Conservation (phyloP, 2,888 invertebrate species). For the Oxyteleia sp. region DNA sequence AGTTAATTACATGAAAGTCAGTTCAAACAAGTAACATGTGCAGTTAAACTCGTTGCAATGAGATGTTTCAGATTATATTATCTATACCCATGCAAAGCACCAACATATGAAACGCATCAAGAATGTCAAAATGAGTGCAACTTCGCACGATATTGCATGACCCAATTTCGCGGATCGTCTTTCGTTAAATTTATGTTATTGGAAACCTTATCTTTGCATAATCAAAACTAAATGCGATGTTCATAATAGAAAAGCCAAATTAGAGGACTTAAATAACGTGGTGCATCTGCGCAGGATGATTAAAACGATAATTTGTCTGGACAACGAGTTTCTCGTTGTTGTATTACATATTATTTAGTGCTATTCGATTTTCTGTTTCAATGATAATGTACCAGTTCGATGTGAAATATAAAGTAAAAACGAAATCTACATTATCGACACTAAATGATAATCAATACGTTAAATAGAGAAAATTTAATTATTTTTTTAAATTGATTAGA, state of each 20-base stretch:
- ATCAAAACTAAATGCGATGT: constrained; percentile 1
- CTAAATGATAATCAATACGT: too few relatives aligned
- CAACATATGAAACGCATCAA: constrained; percentile 49
- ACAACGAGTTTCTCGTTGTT: too few relatives aligned
- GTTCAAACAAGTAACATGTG: constrained; percentile 61
- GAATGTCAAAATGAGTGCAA: constrained; percentile 63
- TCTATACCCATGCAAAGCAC: constrained; percentile 46
- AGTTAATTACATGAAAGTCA: constrained; percentile 66
- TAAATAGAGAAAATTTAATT: too few relatives aligned
- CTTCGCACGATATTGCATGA: constrained; percentile 41
- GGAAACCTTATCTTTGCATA: constrained; percentile 1
- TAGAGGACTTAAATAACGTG: too few relatives aligned
- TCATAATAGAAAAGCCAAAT: background rate
- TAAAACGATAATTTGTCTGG: too few relatives aligned
- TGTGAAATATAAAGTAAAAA: too few relatives aligned
- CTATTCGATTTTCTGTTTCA: too few relatives aligned
- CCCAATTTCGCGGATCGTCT: constrained; percentile 36
- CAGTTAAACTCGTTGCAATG: constrained; percentile 56
- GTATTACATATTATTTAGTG: too few relatives aligned
- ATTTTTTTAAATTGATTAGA: too few relatives aligned
- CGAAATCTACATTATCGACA: too few relatives aligned
- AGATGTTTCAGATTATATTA: constrained; percentile 59
- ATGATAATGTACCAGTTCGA: too few relatives aligned
- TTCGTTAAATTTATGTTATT: constrained; percentile 45
- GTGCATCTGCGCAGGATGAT: too few relatives aligned